Evolutionary conservation across 2,797 vertebrate genomes (phyloP).

Genomic region (Etheostoma nigrum): DNA sequence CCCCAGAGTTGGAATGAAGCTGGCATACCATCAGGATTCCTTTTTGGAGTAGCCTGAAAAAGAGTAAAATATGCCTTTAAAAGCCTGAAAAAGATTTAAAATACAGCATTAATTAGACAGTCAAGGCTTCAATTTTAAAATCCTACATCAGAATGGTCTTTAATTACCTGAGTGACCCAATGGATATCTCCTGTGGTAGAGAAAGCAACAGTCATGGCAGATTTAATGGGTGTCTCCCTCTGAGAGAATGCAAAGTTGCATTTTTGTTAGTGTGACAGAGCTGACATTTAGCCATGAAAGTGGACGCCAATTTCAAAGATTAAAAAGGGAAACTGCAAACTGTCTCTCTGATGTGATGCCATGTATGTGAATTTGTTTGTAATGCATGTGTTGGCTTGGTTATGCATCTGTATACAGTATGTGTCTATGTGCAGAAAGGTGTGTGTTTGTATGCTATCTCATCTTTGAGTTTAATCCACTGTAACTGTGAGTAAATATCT

Average conservation of each 20-base stretch:
- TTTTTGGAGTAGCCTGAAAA: no score
- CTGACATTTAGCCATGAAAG: constrained; percentile 54
- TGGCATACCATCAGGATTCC: no score
- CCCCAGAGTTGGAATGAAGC: no score
- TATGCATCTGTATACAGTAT: constrained; percentile 1
- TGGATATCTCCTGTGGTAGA: constrained; percentile 16
- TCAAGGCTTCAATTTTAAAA: no score
- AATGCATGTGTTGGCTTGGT: not conserved
- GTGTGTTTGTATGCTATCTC: not conserved
- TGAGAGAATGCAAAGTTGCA: constrained; percentile 18
- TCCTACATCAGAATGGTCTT: no score
- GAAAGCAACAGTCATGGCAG: constrained; percentile 34
- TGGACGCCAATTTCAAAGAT: constrained; percentile 49
- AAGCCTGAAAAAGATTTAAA: no score
- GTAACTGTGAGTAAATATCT: constrained; percentile 32
- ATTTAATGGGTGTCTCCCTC: constrained; percentile 49
- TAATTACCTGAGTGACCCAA: no score
- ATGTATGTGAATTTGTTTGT: constrained; percentile 33
- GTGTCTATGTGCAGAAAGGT: not conserved
- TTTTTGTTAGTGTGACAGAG: constrained; percentile 42
- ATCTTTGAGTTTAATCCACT: constrained; percentile 25
- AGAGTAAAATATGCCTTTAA: no score
- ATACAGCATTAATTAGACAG: no score
- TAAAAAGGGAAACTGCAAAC: constrained; percentile 35
- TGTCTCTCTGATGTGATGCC: constrained; percentile 42